A percentile compares a stretch with the other conserved stretches of the same genome.
These are phyloP conservation scores for Leptopilina myrica DNA, from an alignment of 2,888 invertebrate species.

Conservation along the genomic window DNA sequence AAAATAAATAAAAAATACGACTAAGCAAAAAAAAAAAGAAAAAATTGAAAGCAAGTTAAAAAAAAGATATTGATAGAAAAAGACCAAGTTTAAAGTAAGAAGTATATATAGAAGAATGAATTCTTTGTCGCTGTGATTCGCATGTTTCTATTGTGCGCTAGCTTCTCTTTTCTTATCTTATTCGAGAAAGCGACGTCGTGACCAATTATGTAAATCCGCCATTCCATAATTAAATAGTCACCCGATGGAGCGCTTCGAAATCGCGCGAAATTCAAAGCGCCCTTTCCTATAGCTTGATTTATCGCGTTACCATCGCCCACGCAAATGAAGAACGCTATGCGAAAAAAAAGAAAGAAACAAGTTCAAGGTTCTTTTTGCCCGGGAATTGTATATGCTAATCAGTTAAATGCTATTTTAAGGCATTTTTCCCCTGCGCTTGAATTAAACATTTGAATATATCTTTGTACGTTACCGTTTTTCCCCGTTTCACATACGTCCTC, in stretches of 20 bases:
- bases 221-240: conserved; percentile 71
- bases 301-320: conserved; percentile 33
- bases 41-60: neutral
- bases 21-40: neutral
- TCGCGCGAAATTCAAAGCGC: conserved; percentile 38
- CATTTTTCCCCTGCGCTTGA: neutral
- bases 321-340: conserved; percentile 30
- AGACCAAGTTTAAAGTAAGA: neutral
- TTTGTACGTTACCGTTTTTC: conserved; percentile 1
- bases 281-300: conserved; percentile 34
- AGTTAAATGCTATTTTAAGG: conserved; percentile 7
- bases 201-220: conserved; percentile 71
- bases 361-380: conserved; percentile 21
- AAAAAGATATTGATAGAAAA: conserved; percentile 1
- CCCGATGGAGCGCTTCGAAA: conserved; percentile 50
- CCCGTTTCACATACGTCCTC: neutral
- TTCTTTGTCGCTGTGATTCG: conserved; percentile 24
- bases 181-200: conserved; percentile 54
- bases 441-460: conserved; percentile 7
- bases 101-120: neutral
- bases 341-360: neutral
- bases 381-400: conserved; percentile 28
- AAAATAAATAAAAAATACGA: neutral
- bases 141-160: conserved; percentile 40
- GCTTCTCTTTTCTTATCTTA: conserved; percentile 27